Evolutionary conservation across 2,113 vertebrate genomes (phyloP).

Genomic region (Zosterops hypoxanthus): DNA sequence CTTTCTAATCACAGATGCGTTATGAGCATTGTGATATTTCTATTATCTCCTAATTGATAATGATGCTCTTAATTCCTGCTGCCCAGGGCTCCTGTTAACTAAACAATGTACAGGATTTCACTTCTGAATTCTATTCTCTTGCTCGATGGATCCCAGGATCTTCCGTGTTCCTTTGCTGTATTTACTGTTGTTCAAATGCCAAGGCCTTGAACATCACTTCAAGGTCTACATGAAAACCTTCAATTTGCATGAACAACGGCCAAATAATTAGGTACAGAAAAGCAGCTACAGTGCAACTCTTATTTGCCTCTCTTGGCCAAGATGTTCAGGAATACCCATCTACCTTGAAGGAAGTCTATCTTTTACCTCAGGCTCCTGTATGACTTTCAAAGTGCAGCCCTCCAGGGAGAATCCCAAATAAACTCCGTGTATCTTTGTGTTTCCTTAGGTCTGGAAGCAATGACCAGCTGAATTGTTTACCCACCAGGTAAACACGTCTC

Average conservation of each 20-base stretch:
- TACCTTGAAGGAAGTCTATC: neutral
- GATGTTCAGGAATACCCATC: accelerated
- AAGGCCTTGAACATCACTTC: neutral
- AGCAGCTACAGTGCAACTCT: neutral
- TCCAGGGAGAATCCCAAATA: neutral
- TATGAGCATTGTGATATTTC: neutral
- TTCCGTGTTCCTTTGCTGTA: neutral
- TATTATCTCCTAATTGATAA: slow-evolving; percentile 4
- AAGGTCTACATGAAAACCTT: neutral
- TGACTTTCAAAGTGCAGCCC: neutral
- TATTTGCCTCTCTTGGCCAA: neutral
- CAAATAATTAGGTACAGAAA: neutral
- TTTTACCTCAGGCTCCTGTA: neutral
- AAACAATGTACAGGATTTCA: neutral
- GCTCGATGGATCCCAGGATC: neutral
- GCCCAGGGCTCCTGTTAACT: neutral
- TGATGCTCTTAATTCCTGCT: neutral
- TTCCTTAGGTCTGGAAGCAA: neutral
- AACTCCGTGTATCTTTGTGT: accelerated
- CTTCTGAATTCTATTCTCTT: neutral
- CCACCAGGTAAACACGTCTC: neutral
- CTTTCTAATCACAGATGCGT: neutral
- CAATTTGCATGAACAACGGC: neutral
- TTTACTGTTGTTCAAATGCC: neutral
- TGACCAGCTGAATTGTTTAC: neutral